Conservation (phyloP, 2,888 invertebrate genomes). For the Rhingia rostrata region DNA sequence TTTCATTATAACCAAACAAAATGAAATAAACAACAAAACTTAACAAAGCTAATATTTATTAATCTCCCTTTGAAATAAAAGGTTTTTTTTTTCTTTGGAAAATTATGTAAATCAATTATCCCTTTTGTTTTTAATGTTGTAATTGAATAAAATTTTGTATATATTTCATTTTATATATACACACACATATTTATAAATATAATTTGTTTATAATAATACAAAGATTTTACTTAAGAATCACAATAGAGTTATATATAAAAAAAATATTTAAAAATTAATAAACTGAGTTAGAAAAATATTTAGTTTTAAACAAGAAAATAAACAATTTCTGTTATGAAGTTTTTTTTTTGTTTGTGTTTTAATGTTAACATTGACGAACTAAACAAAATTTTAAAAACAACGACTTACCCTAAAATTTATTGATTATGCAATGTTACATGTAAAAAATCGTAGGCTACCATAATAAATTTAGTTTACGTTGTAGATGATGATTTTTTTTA, state of each 20-base stretch:
- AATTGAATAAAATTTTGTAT: conserved; percentile 22
- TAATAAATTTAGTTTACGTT: conserved; percentile 37
- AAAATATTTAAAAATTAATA: conserved; percentile 38
- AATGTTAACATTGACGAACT: conserved; percentile 57
- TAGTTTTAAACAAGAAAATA: not conserved
- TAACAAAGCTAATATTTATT: no score
- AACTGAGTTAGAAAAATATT: conserved; percentile 59
- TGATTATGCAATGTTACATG: conserved; percentile 49
- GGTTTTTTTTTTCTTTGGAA: not conserved
- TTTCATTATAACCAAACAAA: no score
- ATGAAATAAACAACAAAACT: no score
- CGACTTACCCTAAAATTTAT: conserved; percentile 38
- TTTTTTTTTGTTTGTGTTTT: conserved; percentile 41
- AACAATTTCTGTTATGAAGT: not conserved
- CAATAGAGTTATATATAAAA: conserved; percentile 69
- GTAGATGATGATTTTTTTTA: conserved; percentile 37
- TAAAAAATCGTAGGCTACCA: conserved; percentile 51
- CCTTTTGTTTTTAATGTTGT: not conserved
- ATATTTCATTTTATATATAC: conserved; percentile 42
- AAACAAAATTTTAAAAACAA: conserved; percentile 41
- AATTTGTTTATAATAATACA: conserved; percentile 67
- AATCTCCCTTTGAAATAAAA: not conserved
- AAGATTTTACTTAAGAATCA: conserved; percentile 74
- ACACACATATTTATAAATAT: conserved; percentile 42
- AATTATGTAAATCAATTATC: not conserved